phyloP scores from a whole-genome alignment of 1,140 invertebrate genomes.

The Polypedilum pembai region DNA sequence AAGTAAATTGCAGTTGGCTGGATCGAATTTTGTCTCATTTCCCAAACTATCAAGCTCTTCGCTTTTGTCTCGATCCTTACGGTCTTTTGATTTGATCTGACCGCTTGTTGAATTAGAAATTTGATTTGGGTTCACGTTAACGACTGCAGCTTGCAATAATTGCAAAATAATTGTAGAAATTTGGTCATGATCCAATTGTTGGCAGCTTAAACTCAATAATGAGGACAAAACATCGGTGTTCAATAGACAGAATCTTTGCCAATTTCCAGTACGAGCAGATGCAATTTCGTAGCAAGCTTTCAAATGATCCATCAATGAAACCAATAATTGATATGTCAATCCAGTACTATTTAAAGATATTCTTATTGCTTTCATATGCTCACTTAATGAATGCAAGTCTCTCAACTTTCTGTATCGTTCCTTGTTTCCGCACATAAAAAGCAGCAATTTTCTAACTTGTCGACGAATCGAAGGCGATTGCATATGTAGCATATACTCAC shows the following conservation, averaged over 20 bases:
- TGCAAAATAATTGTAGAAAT: constrained; percentile 87
- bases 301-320: constrained; percentile 89
- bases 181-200: constrained; percentile 74
- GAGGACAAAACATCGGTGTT: constrained; percentile 70
- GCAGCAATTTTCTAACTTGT: constrained; percentile 80
- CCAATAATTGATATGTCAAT: constrained; percentile 80
- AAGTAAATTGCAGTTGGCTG: constrained; percentile 58
- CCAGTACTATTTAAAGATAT: constrained; percentile 47
- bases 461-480: constrained; percentile 67
- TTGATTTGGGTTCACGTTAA: constrained; percentile 45
- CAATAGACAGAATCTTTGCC: constrained; percentile 83
- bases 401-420: constrained; percentile 90
- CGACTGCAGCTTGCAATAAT: constrained; percentile 79
- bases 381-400: constrained; percentile 83
- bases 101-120: constrained; percentile 31
- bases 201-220: constrained; percentile 67
- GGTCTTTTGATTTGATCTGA: constrained; percentile 40
- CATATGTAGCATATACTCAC: constrained; percentile 95
- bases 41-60: constrained; percentile 54
- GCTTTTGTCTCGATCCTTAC: constrained; percentile 57
- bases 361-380: constrained; percentile 63
- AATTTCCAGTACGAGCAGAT: constrained; percentile 82
- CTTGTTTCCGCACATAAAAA: constrained; percentile 91
- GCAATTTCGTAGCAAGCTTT: constrained; percentile 92
- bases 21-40: constrained; percentile 57